Evolutionary conservation across 2,888 invertebrate genomes (phyloP), one percentile per base, ranked within the genome.

Genomic region (Cerastoderma edule): DNA sequence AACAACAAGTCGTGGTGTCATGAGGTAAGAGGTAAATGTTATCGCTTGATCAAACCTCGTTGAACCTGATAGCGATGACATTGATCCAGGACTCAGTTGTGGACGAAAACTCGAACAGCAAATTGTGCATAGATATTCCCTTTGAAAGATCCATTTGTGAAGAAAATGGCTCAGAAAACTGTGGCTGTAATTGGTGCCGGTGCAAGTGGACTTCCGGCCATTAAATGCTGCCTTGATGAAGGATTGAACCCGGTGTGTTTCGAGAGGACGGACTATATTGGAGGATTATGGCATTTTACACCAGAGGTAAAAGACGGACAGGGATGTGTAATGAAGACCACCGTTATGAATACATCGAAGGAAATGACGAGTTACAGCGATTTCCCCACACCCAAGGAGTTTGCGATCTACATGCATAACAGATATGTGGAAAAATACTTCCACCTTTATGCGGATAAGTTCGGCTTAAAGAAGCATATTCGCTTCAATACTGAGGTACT

Each of bases 281-380:
- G 39, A 0, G 92, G 92, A 4, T 75, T 92, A 27, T 92, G 92
- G 92, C 80, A 87, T 33, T 92, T 84, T 75, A 89, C 87, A 0
- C 83, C 83, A 0, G 71, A 87, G 3, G 78, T 82, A 0, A 67
- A 70, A 1, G 85, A 89, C 6, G 88, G 85, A 8, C 87, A 88
- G 73, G 85, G 85, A 0, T 89, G 89, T 67, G 91, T 92, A 28
- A 90, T 90, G 90, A 88, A 85, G 66, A 89, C 90, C 1, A 92
- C 91, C 0, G 86, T 90, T 33, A 90, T 90, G 65, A 91, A 91
- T 83, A 89, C 91, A 16, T 89, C 89, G 54, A 91, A 91, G 57
- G 91, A 91, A 74, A 90, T 89, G 86, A 90, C 90, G 88, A 84
- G 85, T n/a, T 92, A 89, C 84, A 92, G 92, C 35, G 92, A 93